Evolutionary conservation across 2,797 vertebrate species (phyloP).

Genomic region (Xenentodon cancila): DNA sequence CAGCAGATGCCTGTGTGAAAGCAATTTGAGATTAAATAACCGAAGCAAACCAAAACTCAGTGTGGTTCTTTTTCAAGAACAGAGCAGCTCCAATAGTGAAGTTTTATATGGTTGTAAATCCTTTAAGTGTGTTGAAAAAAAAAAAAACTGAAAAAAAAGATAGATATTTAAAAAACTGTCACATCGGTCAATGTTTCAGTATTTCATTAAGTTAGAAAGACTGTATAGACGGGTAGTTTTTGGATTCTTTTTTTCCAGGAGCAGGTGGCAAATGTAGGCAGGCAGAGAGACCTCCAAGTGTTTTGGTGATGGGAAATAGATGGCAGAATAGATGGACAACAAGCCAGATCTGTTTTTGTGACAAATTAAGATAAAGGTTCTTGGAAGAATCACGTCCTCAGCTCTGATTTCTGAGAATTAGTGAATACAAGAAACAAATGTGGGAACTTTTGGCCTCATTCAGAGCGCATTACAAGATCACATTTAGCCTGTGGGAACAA

Average conservation of each 20-base stretch:
- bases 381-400: constrained; percentile 7
- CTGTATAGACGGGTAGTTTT: background rate
- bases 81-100: no score
- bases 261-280: background rate
- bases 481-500: constrained; percentile 53
- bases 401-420: constrained; percentile 11
- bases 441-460: constrained; percentile 22
- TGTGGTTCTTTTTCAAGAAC: no score
- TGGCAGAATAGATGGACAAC: background rate
- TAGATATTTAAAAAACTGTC: no score
- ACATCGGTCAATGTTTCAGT: background rate
- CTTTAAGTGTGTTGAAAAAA: background rate
- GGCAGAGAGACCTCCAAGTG: background rate
- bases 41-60: no score
- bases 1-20: no score
- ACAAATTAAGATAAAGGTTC: background rate
- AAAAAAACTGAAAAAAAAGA: no score
- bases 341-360: background rate
- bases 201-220: background rate
- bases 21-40: no score
- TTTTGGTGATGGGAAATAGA: background rate
- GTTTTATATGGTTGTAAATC: no score
- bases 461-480: constrained; percentile 35
- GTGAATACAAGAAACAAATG: constrained; percentile 17
- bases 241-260: background rate